These are phyloP conservation scores for Periophthalmus modestus DNA, from an alignment of 2,113 vertebrate genomes.

Conservation along the genomic window DNA sequence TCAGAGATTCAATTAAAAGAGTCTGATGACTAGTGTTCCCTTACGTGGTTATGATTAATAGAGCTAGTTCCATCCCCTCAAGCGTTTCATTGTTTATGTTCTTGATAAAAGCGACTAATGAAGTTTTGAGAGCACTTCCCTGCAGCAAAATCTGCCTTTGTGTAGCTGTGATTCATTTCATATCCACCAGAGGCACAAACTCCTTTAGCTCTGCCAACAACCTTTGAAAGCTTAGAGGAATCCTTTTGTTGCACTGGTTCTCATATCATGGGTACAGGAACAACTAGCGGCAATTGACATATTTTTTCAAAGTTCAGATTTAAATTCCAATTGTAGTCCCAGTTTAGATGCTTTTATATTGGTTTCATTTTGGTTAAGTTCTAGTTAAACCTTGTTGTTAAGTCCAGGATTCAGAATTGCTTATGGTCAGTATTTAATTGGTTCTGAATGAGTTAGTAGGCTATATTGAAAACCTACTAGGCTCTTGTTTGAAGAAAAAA, in stretches of 20 bases:
- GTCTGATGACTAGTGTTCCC: not conserved
- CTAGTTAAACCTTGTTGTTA: not conserved
- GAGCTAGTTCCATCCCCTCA: conserved; percentile 12
- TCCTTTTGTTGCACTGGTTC: not conserved
- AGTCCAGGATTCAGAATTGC: not conserved
- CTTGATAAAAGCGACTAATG: conserved; percentile 13
- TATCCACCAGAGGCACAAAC: conserved; percentile 49
- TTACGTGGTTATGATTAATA: not conserved
- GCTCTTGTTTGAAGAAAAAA: too few species aligned
- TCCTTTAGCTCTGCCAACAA: conserved; percentile 29
- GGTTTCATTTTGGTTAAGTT: not conserved
- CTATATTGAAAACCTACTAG: too few species aligned
- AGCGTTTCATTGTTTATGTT: conserved; percentile 11
- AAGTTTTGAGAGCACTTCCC: conserved; percentile 25
- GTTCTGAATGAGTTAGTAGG: too few species aligned
- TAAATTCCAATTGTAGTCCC: too few species aligned
- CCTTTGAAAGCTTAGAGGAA: conserved; percentile 1
- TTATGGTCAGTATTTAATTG: not conserved
- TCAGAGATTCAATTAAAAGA: conserved; percentile 10
- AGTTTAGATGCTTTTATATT: not conserved
- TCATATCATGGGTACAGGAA: conserved; percentile 3
- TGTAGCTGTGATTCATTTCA: conserved; percentile 37
- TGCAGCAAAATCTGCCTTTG: conserved; percentile 28
- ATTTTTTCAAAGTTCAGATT: not conserved
- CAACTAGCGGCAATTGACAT: not conserved